A percentile compares a stretch with the other conserved stretches of the same genome.
Evolutionary conservation across 2,113 vertebrate genomes (phyloP).

Genomic region (Gymnobelideus leadbeateri): DNA sequence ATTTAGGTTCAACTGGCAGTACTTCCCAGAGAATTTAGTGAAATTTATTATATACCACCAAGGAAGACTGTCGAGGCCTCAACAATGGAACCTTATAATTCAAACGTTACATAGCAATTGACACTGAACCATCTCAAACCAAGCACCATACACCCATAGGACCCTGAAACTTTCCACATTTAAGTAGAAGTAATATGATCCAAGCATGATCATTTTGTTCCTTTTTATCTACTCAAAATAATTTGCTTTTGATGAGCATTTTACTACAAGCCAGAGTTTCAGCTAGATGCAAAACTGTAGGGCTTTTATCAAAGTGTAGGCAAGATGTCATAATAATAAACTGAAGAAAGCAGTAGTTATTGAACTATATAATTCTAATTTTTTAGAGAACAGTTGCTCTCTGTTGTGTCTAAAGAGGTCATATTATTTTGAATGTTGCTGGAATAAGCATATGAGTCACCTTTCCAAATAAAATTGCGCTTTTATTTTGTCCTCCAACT

Average conservation of each 20-base stretch:
- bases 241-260: slow-evolving; percentile 49
- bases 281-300: slow-evolving; percentile 12
- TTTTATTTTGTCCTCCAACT: slow-evolving; percentile 61
- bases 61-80: slow-evolving; percentile 59
- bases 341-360: slow-evolving; percentile 59
- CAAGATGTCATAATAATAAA: slow-evolving; percentile 46
- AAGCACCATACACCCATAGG: slow-evolving; percentile 53
- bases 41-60: slow-evolving; percentile 60
- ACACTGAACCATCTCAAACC: slow-evolving; percentile 60
- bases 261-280: slow-evolving; percentile 33
- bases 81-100: slow-evolving; percentile 51
- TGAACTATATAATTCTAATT: slow-evolving; percentile 57
- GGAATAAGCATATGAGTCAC: slow-evolving; percentile 53
- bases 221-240: slow-evolving; percentile 33
- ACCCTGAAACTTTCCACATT: slow-evolving; percentile 45
- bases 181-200: slow-evolving; percentile 42
- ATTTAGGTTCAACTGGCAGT: neutral
- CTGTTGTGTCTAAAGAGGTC: slow-evolving; percentile 39
- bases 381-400: slow-evolving; percentile 54
- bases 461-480: slow-evolving; percentile 63
- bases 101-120: slow-evolving; percentile 56
- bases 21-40: slow-evolving; percentile 7
- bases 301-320: neutral
- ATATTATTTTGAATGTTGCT: slow-evolving; percentile 48
- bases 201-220: neutral